Percentiles rank a stretch among this genome's conserved stretches.
Evolutionary conservation across 92 coral and sea anemone species (phyloP).

Genomic region (Anthopleura xanthogrammica): DNA sequence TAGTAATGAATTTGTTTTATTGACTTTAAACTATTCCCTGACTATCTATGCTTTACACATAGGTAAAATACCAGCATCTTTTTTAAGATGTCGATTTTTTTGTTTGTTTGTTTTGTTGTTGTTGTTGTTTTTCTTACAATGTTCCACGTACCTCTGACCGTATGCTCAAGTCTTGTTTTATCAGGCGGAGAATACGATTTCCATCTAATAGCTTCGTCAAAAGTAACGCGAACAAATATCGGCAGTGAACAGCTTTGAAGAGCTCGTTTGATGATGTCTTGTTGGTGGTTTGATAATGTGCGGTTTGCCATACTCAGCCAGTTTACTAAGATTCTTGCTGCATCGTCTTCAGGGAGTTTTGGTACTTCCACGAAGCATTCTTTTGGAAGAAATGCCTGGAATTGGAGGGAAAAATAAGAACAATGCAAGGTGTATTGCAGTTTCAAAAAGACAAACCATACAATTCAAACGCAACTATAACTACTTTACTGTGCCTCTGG

Average conservation of each 20-base stretch:
- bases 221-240: constrained; percentile 84
- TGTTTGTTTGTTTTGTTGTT: too few relatives aligned
- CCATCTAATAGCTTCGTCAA: constrained; percentile 95
- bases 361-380: constrained; percentile 82
- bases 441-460: too few relatives aligned
- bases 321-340: constrained; percentile 67
- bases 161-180: constrained; percentile 65
- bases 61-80: too few relatives aligned
- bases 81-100: too few relatives aligned
- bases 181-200: constrained; percentile 78
- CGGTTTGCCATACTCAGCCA: constrained; percentile 67
- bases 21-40: too few relatives aligned
- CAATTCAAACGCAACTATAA: too few relatives aligned
- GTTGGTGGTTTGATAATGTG: constrained; percentile 61
- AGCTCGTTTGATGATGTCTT: constrained; percentile 46
- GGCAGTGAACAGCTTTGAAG: constrained; percentile 90
- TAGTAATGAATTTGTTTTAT: too few relatives aligned
- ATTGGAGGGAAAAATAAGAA: not conserved
- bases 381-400: constrained; percentile 65
- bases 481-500: too few relatives aligned
- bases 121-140: not conserved
- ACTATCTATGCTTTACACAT: too few relatives aligned
- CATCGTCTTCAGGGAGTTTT: constrained; percentile 66
- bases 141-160: constrained; percentile 61
- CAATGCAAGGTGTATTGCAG: not conserved